These are phyloP conservation scores for Cecropterus lyciades DNA, from an alignment of 1,140 invertebrate genomes.

Conservation along the genomic window DNA sequence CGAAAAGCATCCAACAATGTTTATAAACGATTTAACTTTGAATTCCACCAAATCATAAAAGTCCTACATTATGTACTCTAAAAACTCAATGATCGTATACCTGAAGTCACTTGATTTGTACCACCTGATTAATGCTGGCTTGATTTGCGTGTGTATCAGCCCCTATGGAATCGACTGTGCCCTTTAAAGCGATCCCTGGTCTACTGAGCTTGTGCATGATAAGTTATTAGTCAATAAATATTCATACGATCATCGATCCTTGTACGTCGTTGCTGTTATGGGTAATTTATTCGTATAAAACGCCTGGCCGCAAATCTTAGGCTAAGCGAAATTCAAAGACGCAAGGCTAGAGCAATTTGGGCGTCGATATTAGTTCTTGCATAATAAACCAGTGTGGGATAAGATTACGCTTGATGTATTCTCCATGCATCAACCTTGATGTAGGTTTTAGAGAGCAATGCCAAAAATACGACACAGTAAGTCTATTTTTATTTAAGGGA, in stretches of 20 bases:
- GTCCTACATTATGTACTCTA: no score
- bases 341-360: slow-evolving; percentile 16
- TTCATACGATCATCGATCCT: slow-evolving; percentile 46
- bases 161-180: slow-evolving; percentile 15
- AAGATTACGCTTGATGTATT: no score
- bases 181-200: slow-evolving; percentile 55
- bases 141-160: not conserved
- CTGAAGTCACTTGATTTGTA: no score
- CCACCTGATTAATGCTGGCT: not conserved
- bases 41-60: no score
- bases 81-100: no score
- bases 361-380: slow-evolving; percentile 32
- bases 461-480: no score
- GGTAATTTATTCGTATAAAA: slow-evolving; percentile 44
- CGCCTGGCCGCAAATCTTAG: slow-evolving; percentile 36
- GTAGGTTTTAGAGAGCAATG: no score
- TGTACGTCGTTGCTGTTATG: slow-evolving; percentile 37
- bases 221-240: slow-evolving; percentile 54
- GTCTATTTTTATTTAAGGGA: no score
- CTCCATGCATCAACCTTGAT: no score
- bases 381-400: not conserved
- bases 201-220: slow-evolving; percentile 46
- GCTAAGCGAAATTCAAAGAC: slow-evolving; percentile 38
- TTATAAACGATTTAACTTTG: no score
- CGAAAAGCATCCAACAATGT: no score